Evolutionary conservation across 53 echinoderm and acorn worm genomes (phyloP).

Genomic region (Apostichopus leukothele): DNA sequence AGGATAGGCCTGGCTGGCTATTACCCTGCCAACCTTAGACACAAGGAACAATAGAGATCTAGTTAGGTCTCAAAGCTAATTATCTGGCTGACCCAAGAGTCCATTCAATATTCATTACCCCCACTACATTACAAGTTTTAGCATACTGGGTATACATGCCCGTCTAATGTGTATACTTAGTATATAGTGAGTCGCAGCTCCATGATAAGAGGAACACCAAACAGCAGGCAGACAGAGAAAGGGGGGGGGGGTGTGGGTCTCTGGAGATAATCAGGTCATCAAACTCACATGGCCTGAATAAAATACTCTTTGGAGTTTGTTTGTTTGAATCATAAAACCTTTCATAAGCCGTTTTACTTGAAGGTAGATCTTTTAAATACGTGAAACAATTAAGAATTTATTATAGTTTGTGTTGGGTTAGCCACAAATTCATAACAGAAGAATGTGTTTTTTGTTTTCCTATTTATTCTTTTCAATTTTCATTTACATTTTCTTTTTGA

Average conservation of each 20-base stretch:
- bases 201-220: neutral
- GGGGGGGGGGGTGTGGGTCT: neutral
- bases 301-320: too few relatives aligned
- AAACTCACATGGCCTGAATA: neutral
- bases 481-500: too few relatives aligned
- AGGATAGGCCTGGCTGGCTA: neutral
- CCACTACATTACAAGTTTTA: neutral
- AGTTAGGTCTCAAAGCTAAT: slow-evolving; percentile 37
- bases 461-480: too few relatives aligned
- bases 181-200: neutral
- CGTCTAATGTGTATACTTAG: too few relatives aligned
- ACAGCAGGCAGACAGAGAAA: neutral
- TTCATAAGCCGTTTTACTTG: too few relatives aligned
- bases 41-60: slow-evolving; percentile 30
- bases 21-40: neutral
- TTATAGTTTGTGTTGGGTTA: too few relatives aligned
- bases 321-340: too few relatives aligned
- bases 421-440: too few relatives aligned
- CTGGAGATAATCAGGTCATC: slow-evolving; percentile 10
- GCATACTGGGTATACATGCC: too few relatives aligned
- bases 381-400: too few relatives aligned
- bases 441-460: too few relatives aligned
- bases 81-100: slow-evolving; percentile 4
- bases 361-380: too few relatives aligned
- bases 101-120: slow-evolving; percentile 45